Evolutionary conservation across 2,797 vertebrate species (phyloP), one percentile per base, ranked within the genome.

Genomic region (Ataeniobius toweri): DNA sequence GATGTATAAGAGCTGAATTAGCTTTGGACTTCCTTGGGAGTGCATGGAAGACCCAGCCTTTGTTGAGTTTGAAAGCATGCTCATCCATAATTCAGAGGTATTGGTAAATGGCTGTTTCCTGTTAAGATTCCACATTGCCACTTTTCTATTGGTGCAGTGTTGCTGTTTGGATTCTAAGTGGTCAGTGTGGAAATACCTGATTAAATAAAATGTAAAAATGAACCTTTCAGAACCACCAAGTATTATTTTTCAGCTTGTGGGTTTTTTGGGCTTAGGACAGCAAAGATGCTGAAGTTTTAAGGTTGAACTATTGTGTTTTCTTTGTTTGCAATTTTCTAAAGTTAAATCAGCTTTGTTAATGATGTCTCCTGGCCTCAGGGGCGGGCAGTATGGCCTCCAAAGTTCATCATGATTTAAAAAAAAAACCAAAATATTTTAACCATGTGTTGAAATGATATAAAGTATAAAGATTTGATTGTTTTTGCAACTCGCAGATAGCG

Each of bases 61-160:
- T 84, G 86, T 89, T 69, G 81, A 79, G 74, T 88, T 87, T 88
- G 83, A 93, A 85, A 93, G 90, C 89, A 75, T 80, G 72, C 86
- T 91, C 88, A 92, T 92, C 77, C 80, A 92, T 94, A 92, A 91
- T 93, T 92, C 91, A 93, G 80, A 81, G 76, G 55, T 81, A 78
- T 83, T 89, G 87, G 85, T 88, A 88, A 93, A 92, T 87, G 89
- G 88, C 89, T 68, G 53, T 76, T 70, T 83, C 76, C 79, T 77
- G 8, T 77, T n/a, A 73, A 69, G 77, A 82, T 79, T 88, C 80
- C 80, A 70, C 81, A 59, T 76, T 80, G 73, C 71, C 75, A 6
- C 68, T 80, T 79, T 50, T 77, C 28, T 77, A 31, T 79, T 79
- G 72, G 75, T 82, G 36, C 55, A 56, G 6, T 24, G 22, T 39